Evolutionary conservation across 2,797 vertebrate species (phyloP).

Genomic region (Siniperca scherzeri): DNA sequence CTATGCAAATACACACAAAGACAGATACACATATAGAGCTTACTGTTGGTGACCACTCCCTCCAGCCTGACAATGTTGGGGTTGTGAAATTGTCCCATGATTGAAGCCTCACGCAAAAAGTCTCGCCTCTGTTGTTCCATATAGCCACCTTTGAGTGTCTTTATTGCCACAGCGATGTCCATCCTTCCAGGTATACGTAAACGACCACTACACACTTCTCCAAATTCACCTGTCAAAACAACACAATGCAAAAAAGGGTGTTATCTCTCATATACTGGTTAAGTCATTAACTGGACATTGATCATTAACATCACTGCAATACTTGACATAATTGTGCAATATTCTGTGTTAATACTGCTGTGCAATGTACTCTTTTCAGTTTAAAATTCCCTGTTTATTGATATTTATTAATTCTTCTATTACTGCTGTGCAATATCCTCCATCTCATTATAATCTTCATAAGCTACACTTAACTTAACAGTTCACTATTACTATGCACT

Average conservation of each 20-base stretch:
- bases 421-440: too few species aligned
- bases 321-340: too few species aligned
- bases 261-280: background rate
- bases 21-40: slow-evolving; percentile 64
- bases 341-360: too few species aligned
- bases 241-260: background rate
- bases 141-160: slow-evolving; percentile 97
- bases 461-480: too few species aligned
- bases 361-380: too few species aligned
- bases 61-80: slow-evolving; percentile 97
- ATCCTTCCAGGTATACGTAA: slow-evolving; percentile 93
- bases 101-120: slow-evolving; percentile 96
- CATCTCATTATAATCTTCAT: too few species aligned
- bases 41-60: slow-evolving; percentile 98
- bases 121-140: slow-evolving; percentile 94
- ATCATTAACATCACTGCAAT: too few species aligned
- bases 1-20: background rate
- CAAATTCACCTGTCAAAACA: slow-evolving; percentile 92
- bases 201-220: slow-evolving; percentile 96
- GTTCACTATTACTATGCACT: too few species aligned
- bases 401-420: too few species aligned
- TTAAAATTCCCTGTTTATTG: too few species aligned
- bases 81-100: slow-evolving; percentile 98
- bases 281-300: too few species aligned
- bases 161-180: slow-evolving; percentile 96